Conservation (phyloP, 30 jellyfish, hydroid and myxozoan species). For the Aurelia aurita region DNA sequence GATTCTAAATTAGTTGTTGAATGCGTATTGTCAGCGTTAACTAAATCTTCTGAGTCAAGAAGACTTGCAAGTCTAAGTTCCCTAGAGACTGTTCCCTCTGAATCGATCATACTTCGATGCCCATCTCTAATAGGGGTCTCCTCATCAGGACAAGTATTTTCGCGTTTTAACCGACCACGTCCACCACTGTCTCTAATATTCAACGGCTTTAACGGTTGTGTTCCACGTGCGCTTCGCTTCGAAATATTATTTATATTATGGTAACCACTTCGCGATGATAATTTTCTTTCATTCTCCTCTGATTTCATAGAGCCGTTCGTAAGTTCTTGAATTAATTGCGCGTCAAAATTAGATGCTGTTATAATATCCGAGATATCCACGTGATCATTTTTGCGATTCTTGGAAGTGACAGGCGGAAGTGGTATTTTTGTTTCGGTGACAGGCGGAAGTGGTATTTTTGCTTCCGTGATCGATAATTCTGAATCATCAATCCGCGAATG, state of each 20-base stretch:
- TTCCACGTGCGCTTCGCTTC: constrained; percentile 39
- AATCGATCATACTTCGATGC: constrained; percentile 1
- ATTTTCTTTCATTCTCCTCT: constrained; percentile 26
- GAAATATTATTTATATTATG: constrained; percentile 7
- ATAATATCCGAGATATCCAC: constrained; percentile 70
- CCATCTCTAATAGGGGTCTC: constrained; percentile 56
- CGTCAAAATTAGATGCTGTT: constrained; percentile 41
- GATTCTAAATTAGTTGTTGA: constrained; percentile 52
- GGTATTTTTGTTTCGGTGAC: constrained; percentile 16
- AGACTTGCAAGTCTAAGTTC: background rate
- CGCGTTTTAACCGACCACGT: constrained; percentile 26
- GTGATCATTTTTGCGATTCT: constrained; percentile 48
- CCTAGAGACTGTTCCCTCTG: background rate
- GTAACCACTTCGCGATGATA: constrained; percentile 11
- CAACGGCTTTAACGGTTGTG: constrained; percentile 26
- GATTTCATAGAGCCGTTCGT: background rate
- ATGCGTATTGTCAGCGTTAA: background rate
- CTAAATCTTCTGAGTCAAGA: background rate
- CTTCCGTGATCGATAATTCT: background rate
- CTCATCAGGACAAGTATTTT: constrained; percentile 29
- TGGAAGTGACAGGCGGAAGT: constrained; percentile 74
- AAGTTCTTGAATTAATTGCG: constrained; percentile 51
- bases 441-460: constrained; percentile 35
- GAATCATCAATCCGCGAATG: background rate
- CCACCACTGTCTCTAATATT: constrained; percentile 46